Percentiles rank a stretch among this genome's conserved stretches.
phyloP scores from a whole-genome alignment of 2,888 invertebrate genomes.

The Pristionchus exspectatus region DNA sequence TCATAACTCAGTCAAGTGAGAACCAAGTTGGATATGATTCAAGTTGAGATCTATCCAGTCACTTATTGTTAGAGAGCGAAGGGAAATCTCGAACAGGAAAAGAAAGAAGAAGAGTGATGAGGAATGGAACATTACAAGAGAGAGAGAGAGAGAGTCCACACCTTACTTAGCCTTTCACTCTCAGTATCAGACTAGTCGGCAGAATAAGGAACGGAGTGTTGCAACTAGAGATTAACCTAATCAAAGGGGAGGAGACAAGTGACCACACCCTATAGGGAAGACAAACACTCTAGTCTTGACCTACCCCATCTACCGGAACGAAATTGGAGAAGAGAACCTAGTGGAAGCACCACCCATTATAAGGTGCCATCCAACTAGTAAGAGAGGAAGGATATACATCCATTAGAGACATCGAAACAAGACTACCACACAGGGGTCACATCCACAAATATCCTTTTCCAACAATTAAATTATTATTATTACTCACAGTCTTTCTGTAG shows the following conservation, averaged over 20 bases:
- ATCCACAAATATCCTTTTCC: background rate
- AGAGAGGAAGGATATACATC: constrained; percentile 33
- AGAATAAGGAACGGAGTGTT: constrained; percentile 44
- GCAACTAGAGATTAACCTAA: constrained; percentile 46
- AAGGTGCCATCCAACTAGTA: constrained; percentile 39
- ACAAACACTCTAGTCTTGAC: constrained; percentile 38
- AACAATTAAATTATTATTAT: background rate
- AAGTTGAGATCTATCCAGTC: constrained; percentile 32
- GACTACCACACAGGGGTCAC: background rate
- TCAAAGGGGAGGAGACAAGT: constrained; percentile 21
- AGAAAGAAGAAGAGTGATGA: constrained; percentile 41
- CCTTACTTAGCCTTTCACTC: constrained; percentile 45
- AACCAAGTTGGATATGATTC: constrained; percentile 44
- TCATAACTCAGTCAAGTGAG: constrained; percentile 41
- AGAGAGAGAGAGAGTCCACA: background rate
- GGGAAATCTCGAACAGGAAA: constrained; percentile 16
- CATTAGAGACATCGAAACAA: constrained; percentile 15
- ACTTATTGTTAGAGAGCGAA: constrained; percentile 46
- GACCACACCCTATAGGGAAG: background rate
- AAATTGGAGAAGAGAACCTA: background rate
- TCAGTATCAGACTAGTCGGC: constrained; percentile 49
- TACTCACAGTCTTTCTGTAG: background rate
- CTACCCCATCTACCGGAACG: constrained; percentile 44
- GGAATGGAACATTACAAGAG: constrained; percentile 31
- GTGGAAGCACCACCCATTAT: constrained; percentile 21